These are phyloP conservation scores for Ammodramus savannarum DNA, from an alignment of 2,113 vertebrate species.

Conservation along the genomic window DNA sequence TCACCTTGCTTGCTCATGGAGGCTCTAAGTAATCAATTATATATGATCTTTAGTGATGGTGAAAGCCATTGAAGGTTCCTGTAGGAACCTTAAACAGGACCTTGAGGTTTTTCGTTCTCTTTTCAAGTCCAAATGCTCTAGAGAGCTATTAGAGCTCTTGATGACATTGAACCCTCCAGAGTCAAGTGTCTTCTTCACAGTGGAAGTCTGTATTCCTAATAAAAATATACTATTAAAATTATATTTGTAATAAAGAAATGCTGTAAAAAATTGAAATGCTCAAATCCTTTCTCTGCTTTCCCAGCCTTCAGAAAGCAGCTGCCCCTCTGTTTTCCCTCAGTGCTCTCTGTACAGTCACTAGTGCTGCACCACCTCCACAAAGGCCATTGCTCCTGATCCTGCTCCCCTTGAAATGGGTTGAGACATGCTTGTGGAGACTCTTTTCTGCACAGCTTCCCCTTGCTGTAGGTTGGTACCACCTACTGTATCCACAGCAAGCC, in stretches of 20 bases:
- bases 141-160: background rate
- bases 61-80: background rate
- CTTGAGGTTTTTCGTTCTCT: background rate
- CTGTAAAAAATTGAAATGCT: background rate
- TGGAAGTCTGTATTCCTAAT: background rate
- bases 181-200: background rate
- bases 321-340: background rate
- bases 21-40: background rate
- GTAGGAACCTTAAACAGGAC: background rate
- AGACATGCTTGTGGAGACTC: background rate
- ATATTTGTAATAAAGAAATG: background rate
- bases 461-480: background rate
- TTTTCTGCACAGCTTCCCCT: background rate
- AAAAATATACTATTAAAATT: background rate
- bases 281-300: background rate
- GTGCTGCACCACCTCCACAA: background rate
- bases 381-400: rapidly evolving
- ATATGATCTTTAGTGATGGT: background rate
- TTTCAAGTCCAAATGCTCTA: background rate
- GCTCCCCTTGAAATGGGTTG: background rate
- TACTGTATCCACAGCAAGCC: background rate
- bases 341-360: background rate
- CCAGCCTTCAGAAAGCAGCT: background rate
- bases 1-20: background rate
- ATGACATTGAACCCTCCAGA: background rate